Conservation (phyloP, 2,797 vertebrate species). For the Garrulus glandarius region DNA sequence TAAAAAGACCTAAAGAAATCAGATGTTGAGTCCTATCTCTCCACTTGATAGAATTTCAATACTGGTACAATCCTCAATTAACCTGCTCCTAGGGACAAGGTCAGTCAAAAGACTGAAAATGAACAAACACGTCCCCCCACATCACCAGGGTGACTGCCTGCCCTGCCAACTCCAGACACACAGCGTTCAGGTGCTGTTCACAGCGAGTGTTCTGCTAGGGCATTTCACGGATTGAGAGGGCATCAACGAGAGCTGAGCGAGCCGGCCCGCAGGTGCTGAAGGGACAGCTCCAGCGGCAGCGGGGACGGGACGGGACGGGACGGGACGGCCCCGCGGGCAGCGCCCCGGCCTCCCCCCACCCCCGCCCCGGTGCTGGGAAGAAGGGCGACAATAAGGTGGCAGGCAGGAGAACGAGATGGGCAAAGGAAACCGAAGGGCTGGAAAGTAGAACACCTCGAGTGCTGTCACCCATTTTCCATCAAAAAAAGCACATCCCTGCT, state of each 20-base stretch:
- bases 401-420: neutral
- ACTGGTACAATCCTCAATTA: neutral
- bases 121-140: neutral
- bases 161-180: rapidly evolving
- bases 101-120: neutral
- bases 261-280: conserved; percentile 44
- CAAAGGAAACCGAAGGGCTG: neutral
- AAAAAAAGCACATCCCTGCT: neutral
- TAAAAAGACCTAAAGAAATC: neutral
- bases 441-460: neutral
- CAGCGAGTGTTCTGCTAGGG: rapidly evolving
- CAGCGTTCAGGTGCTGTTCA: rapidly evolving
- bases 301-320: neutral
- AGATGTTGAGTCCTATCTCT: neutral
- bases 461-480: neutral
- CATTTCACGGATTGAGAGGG: rapidly evolving
- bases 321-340: neutral
- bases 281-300: conserved; percentile 47
- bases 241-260: rapidly evolving
- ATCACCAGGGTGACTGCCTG: neutral
- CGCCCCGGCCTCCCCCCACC: neutral
- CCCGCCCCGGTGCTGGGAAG: too few species aligned
- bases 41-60: neutral
- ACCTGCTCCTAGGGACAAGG: neutral
- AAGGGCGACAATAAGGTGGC: neutral